Evolutionary conservation across 2,888 invertebrate species (phyloP).

Genomic region (Parelbella ahira): DNA sequence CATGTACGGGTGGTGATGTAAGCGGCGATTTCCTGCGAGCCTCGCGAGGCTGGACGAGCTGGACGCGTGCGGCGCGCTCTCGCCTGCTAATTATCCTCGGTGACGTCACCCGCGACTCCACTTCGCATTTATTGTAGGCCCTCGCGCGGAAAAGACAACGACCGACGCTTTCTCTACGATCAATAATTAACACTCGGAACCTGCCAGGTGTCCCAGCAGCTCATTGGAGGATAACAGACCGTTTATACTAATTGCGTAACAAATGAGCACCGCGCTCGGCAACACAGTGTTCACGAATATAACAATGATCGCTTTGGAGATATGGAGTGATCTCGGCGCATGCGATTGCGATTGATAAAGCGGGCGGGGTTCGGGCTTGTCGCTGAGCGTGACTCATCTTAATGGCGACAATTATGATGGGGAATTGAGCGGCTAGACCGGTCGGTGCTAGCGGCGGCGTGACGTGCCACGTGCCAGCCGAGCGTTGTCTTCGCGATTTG

Average conservation of each 20-base stretch:
- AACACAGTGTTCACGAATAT: no score
- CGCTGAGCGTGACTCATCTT: slow-evolving; percentile 78
- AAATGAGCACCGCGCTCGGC: neutral
- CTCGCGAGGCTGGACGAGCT: slow-evolving; percentile 40
- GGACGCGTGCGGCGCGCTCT: slow-evolving; percentile 51
- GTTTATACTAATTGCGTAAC: slow-evolving; percentile 1
- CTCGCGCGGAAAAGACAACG: slow-evolving; percentile 78
- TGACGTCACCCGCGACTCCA: slow-evolving; percentile 65
- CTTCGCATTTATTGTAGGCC: slow-evolving; percentile 66
- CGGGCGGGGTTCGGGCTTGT: slow-evolving; percentile 61
- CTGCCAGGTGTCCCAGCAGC: slow-evolving; percentile 46
- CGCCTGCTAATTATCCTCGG: slow-evolving; percentile 66
- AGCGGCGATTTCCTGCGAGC: slow-evolving; percentile 70
- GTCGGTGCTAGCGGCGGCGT: slow-evolving; percentile 44
- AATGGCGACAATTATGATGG: slow-evolving; percentile 70
- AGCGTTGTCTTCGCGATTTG: slow-evolving; percentile 1
- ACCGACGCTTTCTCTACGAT: slow-evolving; percentile 71
- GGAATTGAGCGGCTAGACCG: slow-evolving; percentile 53
- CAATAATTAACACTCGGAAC: slow-evolving; percentile 41
- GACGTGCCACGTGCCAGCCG: slow-evolving; percentile 53
- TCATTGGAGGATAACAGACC: slow-evolving; percentile 27
- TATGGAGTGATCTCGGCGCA: slow-evolving; percentile 30
- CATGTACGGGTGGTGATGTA: slow-evolving; percentile 68
- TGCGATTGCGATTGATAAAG: slow-evolving; percentile 62
- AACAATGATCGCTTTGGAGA: slow-evolving; percentile 15